Conservation (phyloP, 2,888 invertebrate species). For the Harpagoxenus sublaevis region DNA sequence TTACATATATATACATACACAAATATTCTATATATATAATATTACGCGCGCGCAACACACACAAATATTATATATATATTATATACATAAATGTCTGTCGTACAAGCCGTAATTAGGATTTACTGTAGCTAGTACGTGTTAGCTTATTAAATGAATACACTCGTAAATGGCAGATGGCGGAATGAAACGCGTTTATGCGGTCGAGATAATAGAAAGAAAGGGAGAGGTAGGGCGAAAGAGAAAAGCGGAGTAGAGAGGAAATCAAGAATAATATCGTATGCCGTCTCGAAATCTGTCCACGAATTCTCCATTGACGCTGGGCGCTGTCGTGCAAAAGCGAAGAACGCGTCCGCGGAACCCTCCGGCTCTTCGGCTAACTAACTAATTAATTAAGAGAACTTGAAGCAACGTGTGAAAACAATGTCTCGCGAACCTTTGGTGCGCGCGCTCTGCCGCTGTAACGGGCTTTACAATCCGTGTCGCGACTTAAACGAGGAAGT, state of each 20-base stretch:
- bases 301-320: slow-evolving; percentile 80
- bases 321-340: slow-evolving; percentile 65
- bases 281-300: slow-evolving; percentile 83
- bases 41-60: slow-evolving; percentile 65
- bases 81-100: slow-evolving; percentile 83
- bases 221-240: slow-evolving; percentile 16
- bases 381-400: slow-evolving; percentile 62
- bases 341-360: slow-evolving; percentile 24
- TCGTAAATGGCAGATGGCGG: slow-evolving; percentile 43
- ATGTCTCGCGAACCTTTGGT: slow-evolving; percentile 48
- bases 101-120: slow-evolving; percentile 82
- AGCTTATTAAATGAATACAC: slow-evolving; percentile 69
- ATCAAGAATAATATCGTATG: slow-evolving; percentile 58
- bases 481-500: slow-evolving; percentile 29
- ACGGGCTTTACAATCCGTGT: slow-evolving; percentile 34
- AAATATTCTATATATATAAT: slow-evolving; percentile 63
- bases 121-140: slow-evolving; percentile 78
- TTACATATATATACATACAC: slow-evolving; percentile 72
- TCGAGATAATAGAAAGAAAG: slow-evolving; percentile 37
- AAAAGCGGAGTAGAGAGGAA: slow-evolving; percentile 58
- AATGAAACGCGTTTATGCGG: slow-evolving; percentile 51
- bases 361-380: slow-evolving; percentile 51
- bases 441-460: slow-evolving; percentile 37
- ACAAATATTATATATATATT: slow-evolving; percentile 68
- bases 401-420: slow-evolving; percentile 50